A percentile compares a stretch with the other conserved stretches of the same genome.
These are phyloP conservation scores for Malacoctenus gilli DNA, from an alignment of 2,797 vertebrate species.

Conservation along the genomic window DNA sequence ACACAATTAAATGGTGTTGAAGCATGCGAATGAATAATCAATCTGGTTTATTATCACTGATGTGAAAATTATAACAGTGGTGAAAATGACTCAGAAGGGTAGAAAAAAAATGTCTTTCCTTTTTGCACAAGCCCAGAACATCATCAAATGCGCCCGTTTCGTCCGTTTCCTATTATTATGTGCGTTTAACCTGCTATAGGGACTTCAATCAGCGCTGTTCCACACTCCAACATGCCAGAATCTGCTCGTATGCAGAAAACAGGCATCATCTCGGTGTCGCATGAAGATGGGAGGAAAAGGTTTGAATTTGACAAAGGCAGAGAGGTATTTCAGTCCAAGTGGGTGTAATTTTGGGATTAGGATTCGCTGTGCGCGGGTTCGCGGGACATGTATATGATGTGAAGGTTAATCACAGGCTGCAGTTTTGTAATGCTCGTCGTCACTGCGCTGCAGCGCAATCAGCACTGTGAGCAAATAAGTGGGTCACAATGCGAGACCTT, in stretches of 20 bases:
- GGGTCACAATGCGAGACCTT: constrained; percentile 79
- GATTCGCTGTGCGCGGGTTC: constrained; percentile 67
- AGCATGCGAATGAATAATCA: constrained; percentile 75
- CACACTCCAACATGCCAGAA: constrained; percentile 30
- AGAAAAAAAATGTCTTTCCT: constrained; percentile 49
- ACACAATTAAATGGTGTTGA: constrained; percentile 81
- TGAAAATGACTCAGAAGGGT: constrained; percentile 47
- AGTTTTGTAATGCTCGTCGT: constrained; percentile 73
- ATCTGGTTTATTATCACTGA: constrained; percentile 76
- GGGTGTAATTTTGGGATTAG: constrained; percentile 80
- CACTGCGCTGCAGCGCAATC: constrained; percentile 78
- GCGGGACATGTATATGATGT: constrained; percentile 77
- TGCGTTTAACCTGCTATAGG: constrained; percentile 13
- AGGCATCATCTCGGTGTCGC: constrained; percentile 39
- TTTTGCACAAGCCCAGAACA: constrained; percentile 38
- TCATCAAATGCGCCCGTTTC: constrained; percentile 9
- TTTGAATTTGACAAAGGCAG: constrained; percentile 69
- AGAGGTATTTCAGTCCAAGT: constrained; percentile 66
- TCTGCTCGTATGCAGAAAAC: constrained; percentile 35
- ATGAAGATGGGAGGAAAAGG: constrained; percentile 59
- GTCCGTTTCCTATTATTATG: constrained; percentile 25
- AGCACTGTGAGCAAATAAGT: constrained; percentile 79
- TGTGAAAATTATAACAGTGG: constrained; percentile 67
- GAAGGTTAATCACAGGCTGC: constrained; percentile 82
- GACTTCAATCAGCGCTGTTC: constrained; percentile 28